Evolutionary conservation across 2,113 vertebrate genomes (phyloP).

Genomic region (Dipodomys ordii): DNA sequence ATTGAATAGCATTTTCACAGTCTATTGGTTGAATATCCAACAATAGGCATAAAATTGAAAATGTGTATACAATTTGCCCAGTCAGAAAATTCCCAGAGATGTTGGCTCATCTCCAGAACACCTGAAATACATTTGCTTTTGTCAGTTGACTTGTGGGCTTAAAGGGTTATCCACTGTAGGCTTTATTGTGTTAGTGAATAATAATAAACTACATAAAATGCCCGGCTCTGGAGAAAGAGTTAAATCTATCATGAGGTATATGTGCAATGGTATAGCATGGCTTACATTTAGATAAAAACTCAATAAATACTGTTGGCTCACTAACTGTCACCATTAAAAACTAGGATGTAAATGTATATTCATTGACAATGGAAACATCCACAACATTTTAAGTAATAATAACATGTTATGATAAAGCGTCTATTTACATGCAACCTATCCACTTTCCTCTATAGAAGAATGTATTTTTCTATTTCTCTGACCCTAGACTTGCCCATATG

Average conservation of each 20-base stretch:
- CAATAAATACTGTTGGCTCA: slow-evolving; percentile 52
- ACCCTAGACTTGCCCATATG: background rate
- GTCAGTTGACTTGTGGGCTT: slow-evolving; percentile 47
- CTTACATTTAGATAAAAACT: slow-evolving; percentile 42
- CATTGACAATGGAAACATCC: slow-evolving; percentile 32
- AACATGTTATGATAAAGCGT: background rate
- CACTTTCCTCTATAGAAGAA: background rate
- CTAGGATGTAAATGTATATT: slow-evolving; percentile 38
- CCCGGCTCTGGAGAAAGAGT: background rate
- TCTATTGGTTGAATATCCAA: slow-evolving; percentile 32
- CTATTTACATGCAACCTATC: background rate
- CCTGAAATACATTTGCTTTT: background rate
- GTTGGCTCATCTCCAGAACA: background rate
- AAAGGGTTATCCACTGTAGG: background rate
- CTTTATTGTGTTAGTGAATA: slow-evolving; percentile 33
- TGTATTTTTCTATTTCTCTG: background rate
- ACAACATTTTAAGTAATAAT: slow-evolving; percentile 24
- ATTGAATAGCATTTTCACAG: slow-evolving; percentile 32
- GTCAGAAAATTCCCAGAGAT: slow-evolving; percentile 25
- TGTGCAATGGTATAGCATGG: background rate
- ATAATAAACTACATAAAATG: slow-evolving; percentile 39
- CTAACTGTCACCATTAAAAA: slow-evolving; percentile 26
- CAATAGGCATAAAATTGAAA: slow-evolving; percentile 1
- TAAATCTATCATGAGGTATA: background rate
- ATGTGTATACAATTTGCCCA: background rate